Evolutionary conservation across 1,140 invertebrate genomes (phyloP), one percentile per base, ranked within the genome.

Genomic region (Tetramorium simillimum): DNA sequence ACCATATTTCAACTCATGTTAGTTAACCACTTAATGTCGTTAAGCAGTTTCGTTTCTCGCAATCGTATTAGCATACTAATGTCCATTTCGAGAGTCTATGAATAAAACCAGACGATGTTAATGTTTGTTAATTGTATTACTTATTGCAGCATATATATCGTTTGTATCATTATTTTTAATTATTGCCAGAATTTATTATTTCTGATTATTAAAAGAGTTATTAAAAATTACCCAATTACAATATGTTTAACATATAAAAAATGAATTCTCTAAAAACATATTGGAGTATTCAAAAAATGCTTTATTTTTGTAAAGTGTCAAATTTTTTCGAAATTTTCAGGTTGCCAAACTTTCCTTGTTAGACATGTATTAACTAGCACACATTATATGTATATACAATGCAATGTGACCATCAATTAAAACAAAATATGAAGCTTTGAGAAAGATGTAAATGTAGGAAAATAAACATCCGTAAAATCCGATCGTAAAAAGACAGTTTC

Each of bases 31-130:
- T 72, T 82, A 82, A 82, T 46, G n/a, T 24, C 53, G 2, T 82
- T 60, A 73, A 73, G 24, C n/a, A 16, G 40, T 58, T 40, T 82
- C 21, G 40, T 82, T 82, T 60, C 51, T 73, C 40, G 24, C 12
- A 81, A 81, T 56, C 7, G 3, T 40, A 73, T 82, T 60, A 73
- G 21, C 40, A 33, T 72, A 72, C 10, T 58, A 72, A 82, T 60
- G 18, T 46, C 2, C 18, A 43, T 81, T 56, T n/a, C 33, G 0
- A 73, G 21, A 80, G 2, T 81, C 56, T 46, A n/a, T 6, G 28
- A 33, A 6, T 24, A 37, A 67, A 37, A 53, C 43, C n/a, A 9
- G 21, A 14, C 12, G 16, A 58, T 3, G 5, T 58, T 72, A 58
- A 58, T 33, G 18, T 58, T 43, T n/a, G 33, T 46, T 58, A 65